Evolutionary conservation across 1,140 invertebrate species (phyloP).

Genomic region (Samia ricini): DNA sequence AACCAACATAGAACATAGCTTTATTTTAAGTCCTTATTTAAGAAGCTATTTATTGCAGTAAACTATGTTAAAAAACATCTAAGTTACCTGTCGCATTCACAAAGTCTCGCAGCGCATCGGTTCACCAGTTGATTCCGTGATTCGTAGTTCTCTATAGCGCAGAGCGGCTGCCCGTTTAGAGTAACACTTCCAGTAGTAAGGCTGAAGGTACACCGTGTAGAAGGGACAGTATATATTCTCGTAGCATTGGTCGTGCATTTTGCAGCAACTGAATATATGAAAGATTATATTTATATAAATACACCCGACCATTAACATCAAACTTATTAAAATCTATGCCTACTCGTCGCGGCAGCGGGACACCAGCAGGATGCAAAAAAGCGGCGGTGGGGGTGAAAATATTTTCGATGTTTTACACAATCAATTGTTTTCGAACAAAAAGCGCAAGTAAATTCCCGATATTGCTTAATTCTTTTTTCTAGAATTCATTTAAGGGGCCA

Average conservation of each 20-base stretch:
- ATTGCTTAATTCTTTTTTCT: no score
- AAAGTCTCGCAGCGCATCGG: slow-evolving; percentile 87
- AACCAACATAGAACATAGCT: no score
- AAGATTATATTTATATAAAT: background rate
- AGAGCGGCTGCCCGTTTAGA: slow-evolving; percentile 86
- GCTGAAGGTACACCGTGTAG: slow-evolving; percentile 91
- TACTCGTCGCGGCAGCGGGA: no score
- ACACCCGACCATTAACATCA: no score
- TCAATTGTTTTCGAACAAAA: no score
- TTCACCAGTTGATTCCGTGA: slow-evolving; percentile 78
- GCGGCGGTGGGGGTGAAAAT: no score
- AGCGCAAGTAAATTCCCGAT: no score
- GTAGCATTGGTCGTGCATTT: slow-evolving; percentile 89
- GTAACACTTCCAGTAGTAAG: slow-evolving; percentile 93
- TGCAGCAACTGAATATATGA: slow-evolving; percentile 83
- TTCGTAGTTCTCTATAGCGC: slow-evolving; percentile 83
- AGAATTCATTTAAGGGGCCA: no score
- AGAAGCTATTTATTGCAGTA: no score
- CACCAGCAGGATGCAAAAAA: no score
- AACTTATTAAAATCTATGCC: no score
- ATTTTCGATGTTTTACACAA: background rate
- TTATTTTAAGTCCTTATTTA: no score
- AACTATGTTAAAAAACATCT: background rate
- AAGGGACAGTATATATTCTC: slow-evolving; percentile 85
- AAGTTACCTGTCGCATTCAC: slow-evolving; percentile 87